Percentiles rank a stretch among this genome's conserved stretches.
phyloP scores from a whole-genome alignment of 2,888 invertebrate genomes.

The Drosophila acutilabella region DNA sequence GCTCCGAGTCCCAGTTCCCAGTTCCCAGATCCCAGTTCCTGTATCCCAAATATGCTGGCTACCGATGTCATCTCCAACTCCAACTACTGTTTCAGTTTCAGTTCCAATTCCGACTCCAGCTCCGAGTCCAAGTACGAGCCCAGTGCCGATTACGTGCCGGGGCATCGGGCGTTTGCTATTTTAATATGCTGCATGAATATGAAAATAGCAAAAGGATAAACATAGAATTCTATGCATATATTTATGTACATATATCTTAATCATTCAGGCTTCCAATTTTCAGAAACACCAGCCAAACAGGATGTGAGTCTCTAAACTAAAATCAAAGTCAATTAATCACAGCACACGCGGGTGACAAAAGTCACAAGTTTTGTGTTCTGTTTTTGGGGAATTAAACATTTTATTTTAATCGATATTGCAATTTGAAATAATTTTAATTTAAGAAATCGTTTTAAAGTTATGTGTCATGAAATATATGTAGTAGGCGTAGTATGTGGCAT shows the following conservation, averaged over 20 bases:
- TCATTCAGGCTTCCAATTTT: conserved; percentile 3
- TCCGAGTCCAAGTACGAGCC: conserved; percentile 15
- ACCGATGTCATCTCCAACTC: conserved; percentile 10
- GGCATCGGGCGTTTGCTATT: conserved; percentile 55
- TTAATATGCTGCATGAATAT: conserved; percentile 67
- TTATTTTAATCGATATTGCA: too few species aligned
- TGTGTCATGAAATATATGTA: too few species aligned
- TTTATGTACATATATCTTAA: conserved; percentile 2
- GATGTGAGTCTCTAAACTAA: neutral
- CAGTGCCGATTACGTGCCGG: conserved; percentile 54
- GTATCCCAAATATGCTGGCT: conserved; percentile 3
- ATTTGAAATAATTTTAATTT: too few species aligned
- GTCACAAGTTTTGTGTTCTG: neutral
- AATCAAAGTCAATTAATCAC: conserved; percentile 10
- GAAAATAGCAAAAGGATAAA: conserved; percentile 28
- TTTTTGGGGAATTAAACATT: neutral
- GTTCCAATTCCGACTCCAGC: conserved; percentile 10
- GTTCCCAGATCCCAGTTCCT: conserved; percentile 14
- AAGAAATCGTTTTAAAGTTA: too few species aligned
- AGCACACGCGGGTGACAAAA: neutral
- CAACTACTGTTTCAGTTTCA: conserved; percentile 1
- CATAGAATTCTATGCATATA: neutral
- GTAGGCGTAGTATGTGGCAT: too few species aligned
- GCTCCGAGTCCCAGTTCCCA: conserved; percentile 28
- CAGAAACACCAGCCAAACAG: neutral